phyloP scores from a whole-genome alignment of 2,888 invertebrate species.

The Carcina quercana region DNA sequence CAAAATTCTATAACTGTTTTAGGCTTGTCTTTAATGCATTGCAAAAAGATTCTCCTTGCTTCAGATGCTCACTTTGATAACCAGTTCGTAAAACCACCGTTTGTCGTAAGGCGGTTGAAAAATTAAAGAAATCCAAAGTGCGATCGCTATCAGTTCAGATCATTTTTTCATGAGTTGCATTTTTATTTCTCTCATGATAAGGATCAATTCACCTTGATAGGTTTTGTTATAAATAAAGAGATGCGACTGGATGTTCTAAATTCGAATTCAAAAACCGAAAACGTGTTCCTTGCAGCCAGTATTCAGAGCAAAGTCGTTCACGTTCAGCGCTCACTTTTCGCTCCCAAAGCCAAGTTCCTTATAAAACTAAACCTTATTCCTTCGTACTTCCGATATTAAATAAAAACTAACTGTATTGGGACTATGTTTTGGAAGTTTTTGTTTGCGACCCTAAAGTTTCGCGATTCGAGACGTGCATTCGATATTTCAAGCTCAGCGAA shows the following conservation, averaged over 20 bases:
- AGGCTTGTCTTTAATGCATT: no score
- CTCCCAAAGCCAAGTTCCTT: slow-evolving; percentile 27
- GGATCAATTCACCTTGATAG: slow-evolving; percentile 5
- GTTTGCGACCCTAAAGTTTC: slow-evolving; percentile 37
- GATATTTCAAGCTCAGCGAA: slow-evolving; percentile 61
- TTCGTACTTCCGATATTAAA: slow-evolving; percentile 32
- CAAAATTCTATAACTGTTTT: no score
- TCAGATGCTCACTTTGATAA: no score
- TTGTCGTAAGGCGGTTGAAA: slow-evolving; percentile 9
- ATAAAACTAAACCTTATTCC: slow-evolving; percentile 56
- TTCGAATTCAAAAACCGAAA: slow-evolving; percentile 40
- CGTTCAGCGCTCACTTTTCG: slow-evolving; percentile 35
- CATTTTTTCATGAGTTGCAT: slow-evolving; percentile 1
- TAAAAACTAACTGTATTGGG: slow-evolving; percentile 25
- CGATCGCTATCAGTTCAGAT: slow-evolving; percentile 2
- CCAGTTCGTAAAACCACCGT: slow-evolving; percentile 11
- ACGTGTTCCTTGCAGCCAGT: slow-evolving; percentile 54
- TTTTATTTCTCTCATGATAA: slow-evolving; percentile 1
- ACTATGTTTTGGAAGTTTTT: slow-evolving; percentile 31
- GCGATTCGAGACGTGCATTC: slow-evolving; percentile 51
- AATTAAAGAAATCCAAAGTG: background rate
- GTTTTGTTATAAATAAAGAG: slow-evolving; percentile 1
- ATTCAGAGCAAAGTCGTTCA: slow-evolving; percentile 44
- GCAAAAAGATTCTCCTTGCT: no score
- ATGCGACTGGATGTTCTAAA: slow-evolving; percentile 13